Evolutionary conservation across 2,113 vertebrate genomes (phyloP).

Genomic region (Artemisiospiza belli): DNA sequence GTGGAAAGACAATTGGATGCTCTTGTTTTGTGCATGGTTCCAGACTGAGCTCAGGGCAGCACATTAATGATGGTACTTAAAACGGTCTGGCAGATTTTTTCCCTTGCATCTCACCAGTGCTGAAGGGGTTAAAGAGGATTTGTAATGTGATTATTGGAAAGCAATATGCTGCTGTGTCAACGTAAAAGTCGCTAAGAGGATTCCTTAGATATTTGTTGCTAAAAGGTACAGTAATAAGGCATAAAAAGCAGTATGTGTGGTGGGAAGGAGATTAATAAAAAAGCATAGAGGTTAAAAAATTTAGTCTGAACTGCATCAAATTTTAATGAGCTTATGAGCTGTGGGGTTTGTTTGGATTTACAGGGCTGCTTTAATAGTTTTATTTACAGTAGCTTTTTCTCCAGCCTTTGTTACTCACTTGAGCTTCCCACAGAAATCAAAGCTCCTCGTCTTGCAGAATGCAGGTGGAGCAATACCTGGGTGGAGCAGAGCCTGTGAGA

Average conservation of each 20-base stretch:
- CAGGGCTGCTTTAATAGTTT: slow-evolving; percentile 79
- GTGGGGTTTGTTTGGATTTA: slow-evolving; percentile 81
- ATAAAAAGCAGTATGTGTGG: slow-evolving; percentile 73
- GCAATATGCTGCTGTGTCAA: slow-evolving; percentile 68
- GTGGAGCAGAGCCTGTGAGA: slow-evolving; percentile 40
- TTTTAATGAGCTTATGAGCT: slow-evolving; percentile 84
- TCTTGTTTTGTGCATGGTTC: background rate
- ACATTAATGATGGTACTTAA: background rate
- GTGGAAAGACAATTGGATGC: background rate
- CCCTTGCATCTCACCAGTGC: background rate
- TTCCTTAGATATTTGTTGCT: slow-evolving; percentile 73
- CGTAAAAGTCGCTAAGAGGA: slow-evolving; percentile 75
- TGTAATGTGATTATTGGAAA: slow-evolving; percentile 70
- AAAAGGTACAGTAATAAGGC: slow-evolving; percentile 78
- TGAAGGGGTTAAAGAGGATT: slow-evolving; percentile 66
- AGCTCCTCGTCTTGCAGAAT: slow-evolving; percentile 55
- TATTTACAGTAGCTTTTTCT: slow-evolving; percentile 80
- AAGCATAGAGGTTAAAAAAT: slow-evolving; percentile 78
- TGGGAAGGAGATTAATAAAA: slow-evolving; percentile 80
- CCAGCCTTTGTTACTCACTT: slow-evolving; percentile 63
- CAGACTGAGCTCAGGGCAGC: background rate
- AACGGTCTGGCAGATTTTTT: background rate
- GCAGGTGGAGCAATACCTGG: slow-evolving; percentile 53
- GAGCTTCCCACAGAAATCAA: slow-evolving; percentile 65
- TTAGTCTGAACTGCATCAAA: slow-evolving; percentile 78